A percentile compares a stretch with the other conserved stretches of the same genome.
phyloP scores from a whole-genome alignment of 2,113 vertebrate species.

The Mellivora capensis region DNA sequence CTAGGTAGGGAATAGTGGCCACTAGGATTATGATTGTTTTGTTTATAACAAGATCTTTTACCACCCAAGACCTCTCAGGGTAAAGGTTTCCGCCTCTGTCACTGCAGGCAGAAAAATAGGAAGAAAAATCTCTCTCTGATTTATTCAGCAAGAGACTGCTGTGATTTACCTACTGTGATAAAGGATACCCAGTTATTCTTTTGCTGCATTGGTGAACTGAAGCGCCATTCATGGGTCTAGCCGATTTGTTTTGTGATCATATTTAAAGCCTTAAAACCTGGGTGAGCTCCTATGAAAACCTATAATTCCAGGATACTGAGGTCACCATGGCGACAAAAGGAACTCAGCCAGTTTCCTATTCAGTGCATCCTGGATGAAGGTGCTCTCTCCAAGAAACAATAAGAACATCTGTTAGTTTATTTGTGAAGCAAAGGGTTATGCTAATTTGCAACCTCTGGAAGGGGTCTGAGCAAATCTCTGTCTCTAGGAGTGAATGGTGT shows the following conservation, averaged over 20 bases:
- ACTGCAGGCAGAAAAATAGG: background rate
- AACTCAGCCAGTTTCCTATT: background rate
- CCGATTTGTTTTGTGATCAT: background rate
- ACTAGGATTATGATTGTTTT: background rate
- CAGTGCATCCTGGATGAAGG: background rate
- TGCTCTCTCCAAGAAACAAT: background rate
- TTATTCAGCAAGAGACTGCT: constrained; percentile 21
- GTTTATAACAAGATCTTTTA: background rate
- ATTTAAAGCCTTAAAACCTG: constrained; percentile 16
- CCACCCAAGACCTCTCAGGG: background rate
- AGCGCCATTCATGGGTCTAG: background rate
- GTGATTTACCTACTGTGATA: background rate
- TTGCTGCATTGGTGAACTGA: background rate
- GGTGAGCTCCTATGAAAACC: background rate
- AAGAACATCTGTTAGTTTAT: background rate
- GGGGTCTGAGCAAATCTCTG: background rate
- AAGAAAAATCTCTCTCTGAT: background rate
- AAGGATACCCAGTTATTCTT: background rate
- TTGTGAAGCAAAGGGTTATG: background rate
- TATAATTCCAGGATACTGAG: background rate
- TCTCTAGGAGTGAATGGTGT: background rate
- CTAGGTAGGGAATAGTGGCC: background rate
- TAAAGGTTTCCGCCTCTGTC: background rate
- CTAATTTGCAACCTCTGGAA: background rate
- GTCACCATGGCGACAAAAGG: background rate